Conservation (phyloP, 2,113 vertebrate species). For the Irena cyanogastra region DNA sequence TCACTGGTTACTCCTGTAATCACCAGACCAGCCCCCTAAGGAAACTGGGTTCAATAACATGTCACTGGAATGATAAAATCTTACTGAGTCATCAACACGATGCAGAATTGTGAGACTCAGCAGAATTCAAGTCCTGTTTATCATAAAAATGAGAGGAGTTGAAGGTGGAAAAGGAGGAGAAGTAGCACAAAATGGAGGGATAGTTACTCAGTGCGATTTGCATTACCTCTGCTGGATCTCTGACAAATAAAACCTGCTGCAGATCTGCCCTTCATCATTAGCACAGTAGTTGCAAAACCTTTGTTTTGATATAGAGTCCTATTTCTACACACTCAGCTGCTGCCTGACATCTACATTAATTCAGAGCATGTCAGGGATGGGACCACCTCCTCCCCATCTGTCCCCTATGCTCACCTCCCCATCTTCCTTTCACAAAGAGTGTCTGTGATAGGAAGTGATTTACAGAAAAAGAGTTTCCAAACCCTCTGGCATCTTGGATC, state of each 20-base stretch:
- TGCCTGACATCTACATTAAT: conserved; percentile 9
- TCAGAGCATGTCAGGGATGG: background rate
- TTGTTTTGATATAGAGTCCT: background rate
- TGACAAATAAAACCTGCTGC: background rate
- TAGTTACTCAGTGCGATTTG: background rate
- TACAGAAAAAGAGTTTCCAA: conserved; percentile 49
- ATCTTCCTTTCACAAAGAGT: background rate
- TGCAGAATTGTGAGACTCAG: conserved; percentile 1
- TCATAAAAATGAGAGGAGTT: conserved; percentile 19
- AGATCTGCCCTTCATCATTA: background rate
- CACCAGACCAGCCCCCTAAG: conserved; percentile 39
- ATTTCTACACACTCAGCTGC: background rate
- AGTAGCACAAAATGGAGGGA: background rate
- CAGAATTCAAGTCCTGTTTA: conserved; percentile 42
- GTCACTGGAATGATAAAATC: conserved; percentile 59
- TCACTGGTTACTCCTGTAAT: conserved; percentile 58
- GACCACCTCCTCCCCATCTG: background rate
- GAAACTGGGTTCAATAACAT: conserved; percentile 59
- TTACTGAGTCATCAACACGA: conserved; percentile 49
- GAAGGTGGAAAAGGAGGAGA: background rate
- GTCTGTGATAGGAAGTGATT: conserved; percentile 7
- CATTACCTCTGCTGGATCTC: background rate
- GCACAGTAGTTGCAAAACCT: background rate
- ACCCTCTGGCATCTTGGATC: conserved; percentile 1
- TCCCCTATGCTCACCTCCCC: background rate